Evolutionary conservation across 2,888 invertebrate genomes (phyloP), one percentile per base, ranked within the genome.

Genomic region (Nezara viridula): DNA sequence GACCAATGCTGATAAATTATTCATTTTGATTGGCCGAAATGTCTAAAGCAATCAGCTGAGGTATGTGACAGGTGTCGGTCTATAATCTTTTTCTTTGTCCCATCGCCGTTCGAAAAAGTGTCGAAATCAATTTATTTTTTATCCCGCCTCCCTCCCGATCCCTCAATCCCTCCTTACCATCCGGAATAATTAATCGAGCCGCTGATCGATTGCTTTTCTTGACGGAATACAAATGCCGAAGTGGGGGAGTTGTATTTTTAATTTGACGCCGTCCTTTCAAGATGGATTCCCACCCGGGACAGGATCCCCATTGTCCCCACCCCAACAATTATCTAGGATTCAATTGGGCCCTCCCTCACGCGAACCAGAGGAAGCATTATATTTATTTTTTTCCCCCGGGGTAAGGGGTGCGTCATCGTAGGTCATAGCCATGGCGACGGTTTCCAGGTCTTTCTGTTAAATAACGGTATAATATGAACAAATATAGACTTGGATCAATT

Each of bases 281-380:
- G 81, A 81, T 81, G 81, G 81, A 81, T 81, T 47, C 81, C 44
- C 44, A 47, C 5, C 44, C 44, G 81, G 81, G 81, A 47, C 81
- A n/a, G 81, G 66, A 73, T 44, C 24, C 14, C 44, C 81, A 81
- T 81, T 81, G 81, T 52, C 86, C 86, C 52, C 86, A 40, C 86
- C 52, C 49, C 86, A 27, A 86, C 49, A 86, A 86, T 86, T 86
- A 86, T 86, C 40, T 86, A 40, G 50, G 86, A 86, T 86, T 86
- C 86, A 86, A 86, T 86, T 86, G 86, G 86, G 5, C 86, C 50
- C 52, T 52, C 86, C 52, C 50, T 37, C 47, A 24, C 52, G 21
- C 50, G 10, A 47, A 21, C 86, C 7, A 27, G 40, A 86, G 86
- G 86, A 52, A 52, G 86, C 52, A 19, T 37, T 86, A 50, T 86